A percentile compares a stretch with the other conserved stretches of the same genome.
Conservation (phyloP, 2,888 invertebrate species). For the Ditula angustiorana region DNA sequence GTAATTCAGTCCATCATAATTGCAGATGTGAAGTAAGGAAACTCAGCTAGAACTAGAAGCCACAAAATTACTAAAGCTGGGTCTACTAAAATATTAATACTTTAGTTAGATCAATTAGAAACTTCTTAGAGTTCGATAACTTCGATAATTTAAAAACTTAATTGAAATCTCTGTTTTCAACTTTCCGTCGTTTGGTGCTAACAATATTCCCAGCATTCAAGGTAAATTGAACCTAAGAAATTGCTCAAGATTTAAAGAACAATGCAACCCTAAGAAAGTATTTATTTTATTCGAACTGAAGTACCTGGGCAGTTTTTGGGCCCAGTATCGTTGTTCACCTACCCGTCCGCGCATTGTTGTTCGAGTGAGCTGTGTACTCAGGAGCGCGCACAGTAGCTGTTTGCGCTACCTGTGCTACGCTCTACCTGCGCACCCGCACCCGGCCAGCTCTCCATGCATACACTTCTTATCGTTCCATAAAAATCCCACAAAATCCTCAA, state of each 20-base stretch:
- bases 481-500: slow-evolving; percentile 70
- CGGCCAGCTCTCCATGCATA: slow-evolving; percentile 61
- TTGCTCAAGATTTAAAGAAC: slow-evolving; percentile 22
- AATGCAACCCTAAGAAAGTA: slow-evolving; percentile 31
- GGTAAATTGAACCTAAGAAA: slow-evolving; percentile 29
- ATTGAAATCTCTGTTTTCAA: too few species aligned
- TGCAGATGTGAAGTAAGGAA: too few species aligned
- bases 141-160: too few species aligned
- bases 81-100: too few species aligned
- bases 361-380: slow-evolving; percentile 75
- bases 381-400: slow-evolving; percentile 77
- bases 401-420: slow-evolving; percentile 83
- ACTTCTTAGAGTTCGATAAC: too few species aligned
- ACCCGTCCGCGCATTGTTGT: slow-evolving; percentile 52
- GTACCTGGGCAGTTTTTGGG: slow-evolving; percentile 29
- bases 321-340: slow-evolving; percentile 50
- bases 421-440: slow-evolving; percentile 54
- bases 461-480: slow-evolving; percentile 75
- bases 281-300: slow-evolving; percentile 36
- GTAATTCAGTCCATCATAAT: too few species aligned
- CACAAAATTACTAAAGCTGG: too few species aligned
- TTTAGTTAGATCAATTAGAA: too few species aligned
- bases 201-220: slow-evolving; percentile 21
- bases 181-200: slow-evolving; percentile 1
- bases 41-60: too few species aligned